Evolutionary conservation across 1,140 invertebrate genomes (phyloP), one percentile per base, ranked within the genome.

Genomic region (Chrysoperla carnea): DNA sequence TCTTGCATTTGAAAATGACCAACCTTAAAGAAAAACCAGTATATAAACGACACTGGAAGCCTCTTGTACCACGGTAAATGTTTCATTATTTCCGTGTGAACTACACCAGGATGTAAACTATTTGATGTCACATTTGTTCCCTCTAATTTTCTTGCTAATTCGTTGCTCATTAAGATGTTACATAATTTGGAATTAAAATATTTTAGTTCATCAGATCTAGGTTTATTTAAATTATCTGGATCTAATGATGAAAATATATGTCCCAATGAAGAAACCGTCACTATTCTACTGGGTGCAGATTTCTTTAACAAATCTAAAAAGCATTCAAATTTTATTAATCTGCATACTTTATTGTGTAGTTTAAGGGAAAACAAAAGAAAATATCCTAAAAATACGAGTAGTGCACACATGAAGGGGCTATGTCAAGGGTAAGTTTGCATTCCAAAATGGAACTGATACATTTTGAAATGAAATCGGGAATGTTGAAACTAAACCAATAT

Each of bases 51-150:
- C 17, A 2, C 2, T 23, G 5, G 2, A 23, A 23, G 17, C 2
- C 5, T 5, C 5, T 2, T 23, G 5, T 23, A 23, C 17, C 17
- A 23, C 5, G 2, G 2, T 2, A 2, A 23, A 23, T 48, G 12
- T 36, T 54, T 41, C 23, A 50, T 51, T 40, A 70, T 55, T 6
- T 61, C 56, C 1, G 67, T 70, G 17, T 61, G 58, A 13, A 68
- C 63, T 27, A 72, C 61, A 2, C 74, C 74, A 7, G 75, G 75
- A 49, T 75, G 67, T 6, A 72, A 46, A 45, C 61, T 60, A 52
- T 75, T 72, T 3, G 64, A 65, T 8, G 55, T 63, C 0, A 78
- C 65, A 6, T 59, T 60, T 6, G 61, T 63, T 1, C 51, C 59
- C 43, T 66, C 49, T 14, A 69, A 45, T 38, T 56, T 52, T 27